These are phyloP conservation scores for Phalacrocorax carbo DNA, from an alignment of 2,113 vertebrate species.

Conservation along the genomic window DNA sequence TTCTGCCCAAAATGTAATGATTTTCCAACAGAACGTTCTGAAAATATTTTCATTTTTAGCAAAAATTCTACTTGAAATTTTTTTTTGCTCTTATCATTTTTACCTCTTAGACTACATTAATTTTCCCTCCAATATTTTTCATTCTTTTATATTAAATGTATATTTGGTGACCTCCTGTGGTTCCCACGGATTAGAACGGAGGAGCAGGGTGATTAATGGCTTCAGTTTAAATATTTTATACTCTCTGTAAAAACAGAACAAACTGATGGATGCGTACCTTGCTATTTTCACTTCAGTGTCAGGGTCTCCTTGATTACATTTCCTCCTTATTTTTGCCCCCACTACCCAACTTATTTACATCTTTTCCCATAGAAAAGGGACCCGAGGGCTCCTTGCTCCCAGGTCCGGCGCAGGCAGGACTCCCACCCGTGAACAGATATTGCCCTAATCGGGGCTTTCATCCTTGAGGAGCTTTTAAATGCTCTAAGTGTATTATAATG, in stretches of 20 bases:
- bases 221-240: slow-evolving; percentile 66
- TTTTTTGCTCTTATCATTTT: background rate
- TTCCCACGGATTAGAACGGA: slow-evolving; percentile 60
- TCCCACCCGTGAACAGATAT: slow-evolving; percentile 33
- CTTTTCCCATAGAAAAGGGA: slow-evolving; percentile 8
- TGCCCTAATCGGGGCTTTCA: slow-evolving; percentile 59
- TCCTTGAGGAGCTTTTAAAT: slow-evolving; percentile 62
- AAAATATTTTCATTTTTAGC: background rate
- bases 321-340: background rate
- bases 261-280: slow-evolving; percentile 50
- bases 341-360: background rate
- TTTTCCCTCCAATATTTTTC: slow-evolving; percentile 20
- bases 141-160: slow-evolving; percentile 63
- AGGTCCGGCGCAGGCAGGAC: background rate
- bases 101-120: background rate
- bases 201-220: slow-evolving; percentile 51
- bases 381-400: background rate
- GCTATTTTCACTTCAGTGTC: slow-evolving; percentile 18
- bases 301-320: slow-evolving; percentile 29
- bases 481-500: slow-evolving; percentile 68
- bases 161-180: slow-evolving; percentile 69
- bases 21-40: background rate
- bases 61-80: background rate
- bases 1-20: background rate
- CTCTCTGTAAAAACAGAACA: slow-evolving; percentile 60